Evolutionary conservation across 1,140 invertebrate genomes (phyloP).

Genomic region (Heliconius eleuchia): DNA sequence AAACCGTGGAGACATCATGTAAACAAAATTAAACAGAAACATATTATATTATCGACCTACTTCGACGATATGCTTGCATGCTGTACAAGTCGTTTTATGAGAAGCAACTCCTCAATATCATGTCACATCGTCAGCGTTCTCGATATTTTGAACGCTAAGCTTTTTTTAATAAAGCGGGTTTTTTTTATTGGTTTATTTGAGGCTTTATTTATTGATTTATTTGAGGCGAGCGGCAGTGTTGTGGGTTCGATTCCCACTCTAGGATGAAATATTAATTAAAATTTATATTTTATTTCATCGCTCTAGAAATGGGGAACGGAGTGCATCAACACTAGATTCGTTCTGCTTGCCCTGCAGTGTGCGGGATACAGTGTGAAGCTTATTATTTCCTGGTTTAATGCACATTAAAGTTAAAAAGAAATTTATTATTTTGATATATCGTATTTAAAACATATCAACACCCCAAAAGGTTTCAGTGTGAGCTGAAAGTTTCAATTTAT

Average conservation of each 20-base stretch:
- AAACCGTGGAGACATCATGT: background rate
- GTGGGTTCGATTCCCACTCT: too few species aligned
- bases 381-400: too few species aligned
- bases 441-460: too few species aligned
- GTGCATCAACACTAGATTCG: too few species aligned
- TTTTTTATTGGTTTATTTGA: background rate
- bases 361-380: too few species aligned
- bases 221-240: too few species aligned
- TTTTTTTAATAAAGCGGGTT: background rate
- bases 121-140: constrained; percentile 1
- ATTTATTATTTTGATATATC: too few species aligned
- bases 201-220: background rate
- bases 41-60: constrained; percentile 9
- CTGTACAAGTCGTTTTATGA: background rate
- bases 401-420: background rate
- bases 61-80: background rate
- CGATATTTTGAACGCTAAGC: background rate
- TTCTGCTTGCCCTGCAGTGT: too few species aligned
- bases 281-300: too few species aligned
- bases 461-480: background rate
- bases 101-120: constrained; percentile 1
- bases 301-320: too few species aligned
- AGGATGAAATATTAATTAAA: too few species aligned
- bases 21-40: background rate
- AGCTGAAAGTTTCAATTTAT: background rate